A percentile compares a stretch with the other conserved stretches of the same genome.
Evolutionary conservation across 2,888 invertebrate genomes (phyloP).

Genomic region (Odontocolon sp.): DNA sequence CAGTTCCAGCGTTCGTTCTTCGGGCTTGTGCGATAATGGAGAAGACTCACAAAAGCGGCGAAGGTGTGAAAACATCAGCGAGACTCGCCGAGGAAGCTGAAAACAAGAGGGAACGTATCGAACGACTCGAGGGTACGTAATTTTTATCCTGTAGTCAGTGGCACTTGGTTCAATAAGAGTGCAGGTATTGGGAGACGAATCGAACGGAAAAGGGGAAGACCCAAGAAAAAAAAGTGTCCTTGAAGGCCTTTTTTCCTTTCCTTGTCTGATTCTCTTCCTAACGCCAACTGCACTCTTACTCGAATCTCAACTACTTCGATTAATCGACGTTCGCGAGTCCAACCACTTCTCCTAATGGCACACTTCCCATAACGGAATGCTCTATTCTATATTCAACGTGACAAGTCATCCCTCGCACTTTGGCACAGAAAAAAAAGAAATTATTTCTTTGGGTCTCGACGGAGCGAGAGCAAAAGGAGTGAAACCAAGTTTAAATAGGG

Average conservation of each 20-base stretch:
- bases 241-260: too few relatives aligned
- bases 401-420: constrained; percentile 9
- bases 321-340: constrained; percentile 23
- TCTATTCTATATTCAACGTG: constrained; percentile 17
- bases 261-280: too few relatives aligned
- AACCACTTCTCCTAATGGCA: constrained; percentile 34
- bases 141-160: not conserved
- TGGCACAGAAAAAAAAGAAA: not conserved
- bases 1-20: constrained; percentile 94
- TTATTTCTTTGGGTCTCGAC: constrained; percentile 27
- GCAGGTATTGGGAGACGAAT: too few relatives aligned
- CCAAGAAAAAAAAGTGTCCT: too few relatives aligned
- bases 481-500: constrained; percentile 18
- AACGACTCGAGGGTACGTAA: constrained; percentile 90
- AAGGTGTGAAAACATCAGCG: constrained; percentile 93
- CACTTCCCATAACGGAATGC: constrained; percentile 40
- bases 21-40: constrained; percentile 96
- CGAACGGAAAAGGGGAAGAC: too few relatives aligned
- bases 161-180: too few relatives aligned
- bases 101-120: constrained; percentile 91
- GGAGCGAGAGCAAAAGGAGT: not conserved
- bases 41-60: constrained; percentile 94
- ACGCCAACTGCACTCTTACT: too few relatives aligned
- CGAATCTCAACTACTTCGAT: constrained; percentile 18
- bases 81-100: constrained; percentile 93